phyloP scores from a whole-genome alignment of 2,888 invertebrate species.

The Hydraecia micacea region DNA sequence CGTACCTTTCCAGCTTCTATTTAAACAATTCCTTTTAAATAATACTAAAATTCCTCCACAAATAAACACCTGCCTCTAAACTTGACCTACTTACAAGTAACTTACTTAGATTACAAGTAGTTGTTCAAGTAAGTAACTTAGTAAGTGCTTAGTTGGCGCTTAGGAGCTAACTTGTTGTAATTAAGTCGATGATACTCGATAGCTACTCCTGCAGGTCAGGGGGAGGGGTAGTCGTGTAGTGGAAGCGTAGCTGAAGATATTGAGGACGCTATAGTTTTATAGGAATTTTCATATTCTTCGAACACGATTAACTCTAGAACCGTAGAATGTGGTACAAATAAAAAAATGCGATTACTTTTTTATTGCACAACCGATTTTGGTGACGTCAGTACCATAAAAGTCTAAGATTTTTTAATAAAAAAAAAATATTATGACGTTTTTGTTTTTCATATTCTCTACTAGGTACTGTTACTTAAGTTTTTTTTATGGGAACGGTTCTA shows the following conservation, averaged over 20 bases:
- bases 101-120: conserved; percentile 2
- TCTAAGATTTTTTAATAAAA: too few species aligned
- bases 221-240: background rate
- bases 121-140: conserved; percentile 24
- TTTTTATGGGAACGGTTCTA: too few species aligned
- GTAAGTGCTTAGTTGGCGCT: conserved; percentile 31
- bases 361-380: too few species aligned
- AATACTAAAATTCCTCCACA: background rate
- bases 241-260: conserved; percentile 18
- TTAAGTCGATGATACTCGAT: conserved; percentile 53
- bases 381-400: too few species aligned
- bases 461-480: too few species aligned
- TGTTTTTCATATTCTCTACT: too few species aligned
- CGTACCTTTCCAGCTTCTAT: background rate
- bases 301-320: too few species aligned
- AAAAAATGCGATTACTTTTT: too few species aligned
- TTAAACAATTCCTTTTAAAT: background rate
- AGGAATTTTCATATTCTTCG: background rate
- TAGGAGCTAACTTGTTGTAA: conserved; percentile 49
- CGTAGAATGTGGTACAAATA: too few species aligned
- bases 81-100: background rate
- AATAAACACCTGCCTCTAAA: background rate
- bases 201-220: conserved; percentile 15
- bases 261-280: background rate
- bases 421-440: too few species aligned